phyloP scores from a whole-genome alignment of 2,797 vertebrate genomes.

The Phaenicophaeus curvirostris region DNA sequence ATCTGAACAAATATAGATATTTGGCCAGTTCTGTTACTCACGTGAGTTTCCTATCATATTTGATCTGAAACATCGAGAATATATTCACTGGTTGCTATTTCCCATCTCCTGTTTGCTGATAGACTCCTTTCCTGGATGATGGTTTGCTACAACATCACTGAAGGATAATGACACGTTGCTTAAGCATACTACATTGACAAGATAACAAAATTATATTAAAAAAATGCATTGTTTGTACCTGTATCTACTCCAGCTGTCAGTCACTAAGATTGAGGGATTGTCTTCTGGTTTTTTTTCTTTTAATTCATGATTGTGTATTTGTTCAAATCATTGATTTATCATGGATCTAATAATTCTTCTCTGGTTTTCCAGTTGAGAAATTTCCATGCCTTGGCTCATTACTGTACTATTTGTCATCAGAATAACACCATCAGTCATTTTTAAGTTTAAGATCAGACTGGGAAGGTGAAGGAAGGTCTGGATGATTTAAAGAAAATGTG shows the following conservation, averaged over 20 bases:
- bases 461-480: background rate
- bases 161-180: background rate
- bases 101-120: background rate
- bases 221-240: background rate
- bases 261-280: background rate
- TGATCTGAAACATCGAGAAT: background rate
- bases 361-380: slow-evolving; percentile 49
- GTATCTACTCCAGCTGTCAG: background rate
- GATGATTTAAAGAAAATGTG: background rate
- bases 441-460: background rate
- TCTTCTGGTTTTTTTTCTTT: background rate
- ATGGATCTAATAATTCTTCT: slow-evolving; percentile 20
- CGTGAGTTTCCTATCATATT: background rate
- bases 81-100: background rate
- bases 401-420: slow-evolving; percentile 14
- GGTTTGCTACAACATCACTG: background rate
- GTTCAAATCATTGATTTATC: slow-evolving; percentile 34
- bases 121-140: background rate
- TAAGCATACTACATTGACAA: background rate
- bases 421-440: slow-evolving; percentile 29
- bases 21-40: background rate
- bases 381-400: background rate
- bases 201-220: background rate
- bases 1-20: background rate
- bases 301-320: background rate